These are phyloP conservation scores for Leptinotarsa peninsularis DNA, from an alignment of 2,888 invertebrate species.

Conservation along the genomic window DNA sequence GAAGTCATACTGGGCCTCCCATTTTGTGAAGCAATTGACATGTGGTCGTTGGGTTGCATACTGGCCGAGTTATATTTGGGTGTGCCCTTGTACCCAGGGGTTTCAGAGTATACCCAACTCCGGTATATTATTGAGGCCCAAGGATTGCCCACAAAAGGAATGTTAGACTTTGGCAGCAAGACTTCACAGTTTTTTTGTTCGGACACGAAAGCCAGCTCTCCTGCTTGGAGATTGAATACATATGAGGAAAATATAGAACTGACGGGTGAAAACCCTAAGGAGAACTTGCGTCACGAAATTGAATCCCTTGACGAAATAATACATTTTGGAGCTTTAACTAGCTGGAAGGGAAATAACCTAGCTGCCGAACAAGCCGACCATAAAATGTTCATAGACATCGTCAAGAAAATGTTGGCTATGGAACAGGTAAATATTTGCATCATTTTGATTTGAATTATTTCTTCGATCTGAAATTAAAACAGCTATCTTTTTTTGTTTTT, in stretches of 20 bases:
- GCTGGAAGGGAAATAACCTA: constrained; percentile 95
- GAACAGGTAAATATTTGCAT: constrained; percentile 81
- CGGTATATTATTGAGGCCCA: constrained; percentile 83
- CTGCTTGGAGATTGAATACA: constrained; percentile 89
- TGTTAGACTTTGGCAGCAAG: constrained; percentile 97
- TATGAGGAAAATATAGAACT: constrained; percentile 98
- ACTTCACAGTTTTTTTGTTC: constrained; percentile 98
- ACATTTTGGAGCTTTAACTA: constrained; percentile 95
- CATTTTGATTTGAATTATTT: constrained; percentile 34
- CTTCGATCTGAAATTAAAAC: too few species aligned
- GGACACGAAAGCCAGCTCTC: constrained; percentile 92
- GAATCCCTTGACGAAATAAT: constrained; percentile 99
- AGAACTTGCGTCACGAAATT: constrained; percentile 99
- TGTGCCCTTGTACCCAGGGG: constrained; percentile 99
- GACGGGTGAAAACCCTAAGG: constrained; percentile 98
- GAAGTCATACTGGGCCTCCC: constrained; percentile 97
- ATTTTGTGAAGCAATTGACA: constrained; percentile 99
- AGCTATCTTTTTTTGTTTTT: too few species aligned
- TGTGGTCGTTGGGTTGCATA: constrained; percentile 99
- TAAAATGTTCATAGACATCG: constrained; percentile 95
- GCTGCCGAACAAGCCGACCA: constrained; percentile 97
- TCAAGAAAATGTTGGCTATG: constrained; percentile 98
- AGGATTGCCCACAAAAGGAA: constrained; percentile 95
- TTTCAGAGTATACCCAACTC: constrained; percentile 99
- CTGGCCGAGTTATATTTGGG: constrained; percentile 99